These are phyloP conservation scores for Anoplolepis gracilipes DNA, from an alignment of 1,140 invertebrate genomes.

Conservation along the genomic window DNA sequence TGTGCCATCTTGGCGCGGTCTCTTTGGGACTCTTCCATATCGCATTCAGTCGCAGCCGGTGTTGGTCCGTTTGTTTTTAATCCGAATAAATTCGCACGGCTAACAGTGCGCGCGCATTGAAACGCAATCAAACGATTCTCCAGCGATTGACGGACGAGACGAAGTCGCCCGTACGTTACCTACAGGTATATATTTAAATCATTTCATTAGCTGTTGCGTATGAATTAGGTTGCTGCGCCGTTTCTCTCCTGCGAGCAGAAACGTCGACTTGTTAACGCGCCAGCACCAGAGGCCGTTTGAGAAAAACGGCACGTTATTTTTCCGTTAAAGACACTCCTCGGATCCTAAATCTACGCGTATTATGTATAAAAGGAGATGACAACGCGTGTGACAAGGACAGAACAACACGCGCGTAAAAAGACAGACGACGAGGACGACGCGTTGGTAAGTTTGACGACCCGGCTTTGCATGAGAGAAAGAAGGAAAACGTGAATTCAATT, in stretches of 20 bases:
- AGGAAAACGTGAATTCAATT: too few species aligned
- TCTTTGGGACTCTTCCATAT: too few species aligned
- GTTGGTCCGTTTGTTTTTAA: conserved; percentile 48
- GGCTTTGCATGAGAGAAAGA: too few species aligned
- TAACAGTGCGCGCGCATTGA: not conserved
- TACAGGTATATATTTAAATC: not conserved
- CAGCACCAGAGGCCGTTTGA: not conserved
- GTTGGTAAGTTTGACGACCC: too few species aligned
- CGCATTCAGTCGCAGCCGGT: conserved; percentile 71
- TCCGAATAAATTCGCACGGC: conserved; percentile 41
- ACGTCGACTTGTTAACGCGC: not conserved
- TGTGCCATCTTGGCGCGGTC: conserved; percentile 69
- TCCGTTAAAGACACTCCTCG: too few species aligned
- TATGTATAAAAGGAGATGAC: not conserved
- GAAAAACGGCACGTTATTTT: not conserved
- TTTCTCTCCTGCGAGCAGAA: not conserved
- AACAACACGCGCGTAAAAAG: not conserved
- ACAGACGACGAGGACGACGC: not conserved
- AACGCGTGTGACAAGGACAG: not conserved
- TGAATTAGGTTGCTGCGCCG: conserved; percentile 28
- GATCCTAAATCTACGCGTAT: too few species aligned
- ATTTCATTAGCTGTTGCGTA: conserved; percentile 20
- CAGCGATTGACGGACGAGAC: conserved; percentile 34
- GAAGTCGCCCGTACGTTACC: not conserved
- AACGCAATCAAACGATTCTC: conserved; percentile 57